These are phyloP conservation scores for Pachycephus smyrnensis DNA, from an alignment of 2,888 invertebrate genomes.

Conservation along the genomic window DNA sequence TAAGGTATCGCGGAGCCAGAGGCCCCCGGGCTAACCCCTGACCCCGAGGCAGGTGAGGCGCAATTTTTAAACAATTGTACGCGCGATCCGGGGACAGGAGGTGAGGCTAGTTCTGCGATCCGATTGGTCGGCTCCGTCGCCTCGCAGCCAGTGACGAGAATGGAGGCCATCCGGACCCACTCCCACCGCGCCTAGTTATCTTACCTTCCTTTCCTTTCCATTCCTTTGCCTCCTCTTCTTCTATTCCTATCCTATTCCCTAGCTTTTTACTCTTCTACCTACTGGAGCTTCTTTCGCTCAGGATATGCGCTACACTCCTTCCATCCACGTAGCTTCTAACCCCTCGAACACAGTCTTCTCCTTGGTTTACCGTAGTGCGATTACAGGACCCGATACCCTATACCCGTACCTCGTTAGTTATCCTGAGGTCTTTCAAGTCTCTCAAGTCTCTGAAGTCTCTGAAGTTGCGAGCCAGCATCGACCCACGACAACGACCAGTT, in stretches of 20 bases:
- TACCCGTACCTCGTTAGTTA: constrained; percentile 9
- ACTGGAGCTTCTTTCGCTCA: neutral
- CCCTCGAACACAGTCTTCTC: constrained; percentile 26
- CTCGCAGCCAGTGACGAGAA: constrained; percentile 56
- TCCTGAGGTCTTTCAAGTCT: neutral
- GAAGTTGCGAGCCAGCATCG: neutral
- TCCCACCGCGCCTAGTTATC: constrained; percentile 52
- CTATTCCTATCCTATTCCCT: constrained; percentile 23
- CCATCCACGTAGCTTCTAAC: constrained; percentile 13
- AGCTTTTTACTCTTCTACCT: constrained; percentile 8
- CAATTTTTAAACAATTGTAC: constrained; percentile 50
- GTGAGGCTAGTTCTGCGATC: constrained; percentile 45
- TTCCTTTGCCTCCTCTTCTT: constrained; percentile 36
- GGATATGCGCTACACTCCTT: constrained; percentile 1
- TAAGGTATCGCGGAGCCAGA: constrained; percentile 15
- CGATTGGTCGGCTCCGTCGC: constrained; percentile 52
- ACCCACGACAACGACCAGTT: neutral
- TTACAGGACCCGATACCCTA: constrained; percentile 10
- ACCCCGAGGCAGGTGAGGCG: constrained; percentile 56
- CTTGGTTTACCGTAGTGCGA: constrained; percentile 6
- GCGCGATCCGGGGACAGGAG: constrained; percentile 46
- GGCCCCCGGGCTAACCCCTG: constrained; percentile 46
- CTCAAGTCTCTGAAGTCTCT: constrained; percentile 1
- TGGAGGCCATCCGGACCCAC: constrained; percentile 56
- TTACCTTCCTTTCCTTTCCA: constrained; percentile 41